Conservation (phyloP, 1,140 invertebrate species). For the Bombus cullumanus region DNA sequence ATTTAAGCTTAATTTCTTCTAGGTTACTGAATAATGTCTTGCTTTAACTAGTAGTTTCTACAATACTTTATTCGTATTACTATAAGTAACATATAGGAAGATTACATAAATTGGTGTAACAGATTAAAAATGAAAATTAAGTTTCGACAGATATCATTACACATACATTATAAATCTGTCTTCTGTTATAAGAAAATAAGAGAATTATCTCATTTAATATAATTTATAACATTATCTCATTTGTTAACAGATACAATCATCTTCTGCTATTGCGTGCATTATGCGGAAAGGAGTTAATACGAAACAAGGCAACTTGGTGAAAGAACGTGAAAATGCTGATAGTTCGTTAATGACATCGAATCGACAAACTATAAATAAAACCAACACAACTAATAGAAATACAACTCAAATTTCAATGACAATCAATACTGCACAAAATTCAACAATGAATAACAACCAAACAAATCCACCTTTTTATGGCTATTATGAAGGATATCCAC, state of each 20-base stretch:
- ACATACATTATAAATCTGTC: not conserved
- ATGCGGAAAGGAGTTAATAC: not conserved
- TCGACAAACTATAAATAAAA: not conserved
- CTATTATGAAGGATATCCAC: constrained; percentile 73
- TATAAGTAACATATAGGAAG: no score
- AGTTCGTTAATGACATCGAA: not conserved
- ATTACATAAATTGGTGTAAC: no score
- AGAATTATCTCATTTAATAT: not conserved
- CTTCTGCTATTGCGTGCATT: not conserved
- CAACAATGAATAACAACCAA: not conserved
- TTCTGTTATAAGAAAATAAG: not conserved
- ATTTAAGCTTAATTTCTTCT: not conserved
- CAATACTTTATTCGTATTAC: no score
- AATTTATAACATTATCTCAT: not conserved
- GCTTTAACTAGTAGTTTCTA: not conserved
- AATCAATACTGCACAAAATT: constrained; percentile 17
- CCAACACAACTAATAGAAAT: not conserved
- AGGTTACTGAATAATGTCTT: not conserved
- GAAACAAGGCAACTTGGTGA: not conserved
- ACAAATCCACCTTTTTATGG: constrained; percentile 55
- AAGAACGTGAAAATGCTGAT: not conserved
- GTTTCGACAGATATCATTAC: not conserved
- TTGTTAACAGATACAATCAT: constrained; percentile 12
- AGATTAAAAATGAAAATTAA: not conserved
- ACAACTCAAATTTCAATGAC: not conserved